phyloP scores from a whole-genome alignment of 1,140 invertebrate genomes.

The Ctenoplectra terminalis region DNA sequence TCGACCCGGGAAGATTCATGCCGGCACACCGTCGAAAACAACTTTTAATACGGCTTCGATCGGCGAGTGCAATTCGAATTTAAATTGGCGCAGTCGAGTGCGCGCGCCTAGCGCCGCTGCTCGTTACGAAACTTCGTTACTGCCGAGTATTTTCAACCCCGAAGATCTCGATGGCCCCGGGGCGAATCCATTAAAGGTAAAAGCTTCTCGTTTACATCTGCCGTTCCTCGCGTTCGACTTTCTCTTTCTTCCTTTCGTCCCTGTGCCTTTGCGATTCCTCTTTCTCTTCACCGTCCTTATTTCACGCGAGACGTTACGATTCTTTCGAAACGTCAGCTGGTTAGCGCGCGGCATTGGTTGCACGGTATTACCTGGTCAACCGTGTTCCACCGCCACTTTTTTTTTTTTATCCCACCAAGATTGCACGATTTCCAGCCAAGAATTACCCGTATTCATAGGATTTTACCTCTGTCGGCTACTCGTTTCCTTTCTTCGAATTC shows the following conservation, averaged over 20 bases:
- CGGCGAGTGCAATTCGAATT: slow-evolving; percentile 59
- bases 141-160: slow-evolving; percentile 68
- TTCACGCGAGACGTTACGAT: slow-evolving; percentile 21
- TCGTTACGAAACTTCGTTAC: slow-evolving; percentile 70
- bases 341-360: slow-evolving; percentile 52
- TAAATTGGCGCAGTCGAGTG: slow-evolving; percentile 58
- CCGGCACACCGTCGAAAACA: slow-evolving; percentile 26
- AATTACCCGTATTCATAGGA: background rate
- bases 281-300: background rate
- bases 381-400: background rate
- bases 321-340: slow-evolving; percentile 60
- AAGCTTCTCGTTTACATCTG: slow-evolving; percentile 70
- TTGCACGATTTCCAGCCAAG: background rate
- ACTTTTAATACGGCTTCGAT: slow-evolving; percentile 59
- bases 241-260: slow-evolving; percentile 33
- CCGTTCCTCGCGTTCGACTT: slow-evolving; percentile 46
- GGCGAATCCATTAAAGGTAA: slow-evolving; percentile 71
- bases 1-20: slow-evolving; percentile 18
- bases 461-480: background rate
- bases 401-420: too few species aligned
- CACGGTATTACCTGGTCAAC: slow-evolving; percentile 14
- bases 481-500: background rate
- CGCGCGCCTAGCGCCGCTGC: slow-evolving; percentile 34
- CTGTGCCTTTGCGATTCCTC: background rate
- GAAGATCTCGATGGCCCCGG: slow-evolving; percentile 65